phyloP scores from a whole-genome alignment of 1,140 invertebrate species.

The Tribolium castaneum region DNA sequence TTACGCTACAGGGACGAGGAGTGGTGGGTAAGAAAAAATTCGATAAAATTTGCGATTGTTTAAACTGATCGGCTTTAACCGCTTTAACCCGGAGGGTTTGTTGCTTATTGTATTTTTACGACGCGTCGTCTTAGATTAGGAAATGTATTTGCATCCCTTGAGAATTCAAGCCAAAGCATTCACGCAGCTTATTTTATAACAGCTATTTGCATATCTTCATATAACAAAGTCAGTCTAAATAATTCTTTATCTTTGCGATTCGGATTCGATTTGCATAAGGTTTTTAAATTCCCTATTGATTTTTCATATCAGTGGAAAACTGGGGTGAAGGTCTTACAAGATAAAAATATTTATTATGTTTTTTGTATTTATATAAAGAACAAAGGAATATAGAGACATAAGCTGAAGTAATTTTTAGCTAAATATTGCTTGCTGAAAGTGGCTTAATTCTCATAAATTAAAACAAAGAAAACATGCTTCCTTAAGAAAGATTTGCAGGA shows the following conservation, averaged over 20 bases:
- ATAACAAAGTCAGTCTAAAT: constrained; percentile 47
- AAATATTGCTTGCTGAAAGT: background rate
- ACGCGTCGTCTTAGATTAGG: constrained; percentile 49
- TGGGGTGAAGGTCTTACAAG: background rate
- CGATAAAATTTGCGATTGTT: background rate
- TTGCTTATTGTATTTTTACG: constrained; percentile 54
- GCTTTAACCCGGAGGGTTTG: constrained; percentile 17
- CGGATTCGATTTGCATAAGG: constrained; percentile 40
- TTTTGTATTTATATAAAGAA: constrained; percentile 5
- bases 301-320: background rate
- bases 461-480: constrained; percentile 25
- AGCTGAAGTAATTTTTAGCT: constrained; percentile 6
- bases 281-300: constrained; percentile 10
- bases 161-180: constrained; percentile 41
- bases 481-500: background rate
- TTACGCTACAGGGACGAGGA: background rate
- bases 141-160: constrained; percentile 48
- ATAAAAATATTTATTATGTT: background rate
- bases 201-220: constrained; percentile 51
- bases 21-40: background rate
- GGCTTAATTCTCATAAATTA: constrained; percentile 28
- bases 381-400: constrained; percentile 7
- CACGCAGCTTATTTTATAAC: constrained; percentile 50
- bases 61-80: constrained; percentile 22
- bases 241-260: constrained; percentile 48